Base-by-base conservation (phyloP, 2,888 invertebrate genomes). In the Spisula subtruncata region DNA sequence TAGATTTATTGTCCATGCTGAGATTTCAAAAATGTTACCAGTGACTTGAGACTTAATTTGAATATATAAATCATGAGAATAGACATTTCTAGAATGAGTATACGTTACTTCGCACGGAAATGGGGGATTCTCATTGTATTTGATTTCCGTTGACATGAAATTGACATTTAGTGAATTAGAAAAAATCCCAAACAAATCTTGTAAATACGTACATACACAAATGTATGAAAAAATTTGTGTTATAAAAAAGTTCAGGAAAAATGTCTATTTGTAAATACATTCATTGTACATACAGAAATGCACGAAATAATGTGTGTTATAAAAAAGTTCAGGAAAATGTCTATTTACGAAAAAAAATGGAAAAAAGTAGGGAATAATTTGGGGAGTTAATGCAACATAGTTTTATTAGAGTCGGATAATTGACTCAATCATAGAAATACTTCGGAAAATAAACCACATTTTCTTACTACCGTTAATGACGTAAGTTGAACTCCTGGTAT, bases 101-200 rank as follows among this genome's bases (percentile, higher is more conserved):
- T 75, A 75, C 75, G 35, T 75, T 75, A 5, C 35, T 35, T 75
- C 35, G 35, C 75, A 35, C 29, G 75, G 75, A 75, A 75, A 75
- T 75, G 75, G 32, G 16, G 16, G 32, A 32, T 75, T 75, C 35
- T 75, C 75, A 75, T 75, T 75, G 75, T 75, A 18, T 32, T 75
- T 75, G 32, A 32, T 75, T 32, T 75, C 75, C 75, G 75, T 25
- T 75, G 75, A 75, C 75, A 75, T 75, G 75, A 75, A 75, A 75
- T 75, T 75, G 75, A 75, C 75, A 75, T 75, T 75, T 75, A 35
- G 32, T 25, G 29, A 1, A 75, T 35, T 75, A 75, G 75, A 32
- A 75, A 41, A 32, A 75, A 75, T 75, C 75, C 75, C 35, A 75
- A 75, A 35, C 32, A 75, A 75, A 75, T 32, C 29, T 75, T 75